Base-by-base conservation (phyloP, 2,888 invertebrate species). In the Atherix ibis region DNA sequence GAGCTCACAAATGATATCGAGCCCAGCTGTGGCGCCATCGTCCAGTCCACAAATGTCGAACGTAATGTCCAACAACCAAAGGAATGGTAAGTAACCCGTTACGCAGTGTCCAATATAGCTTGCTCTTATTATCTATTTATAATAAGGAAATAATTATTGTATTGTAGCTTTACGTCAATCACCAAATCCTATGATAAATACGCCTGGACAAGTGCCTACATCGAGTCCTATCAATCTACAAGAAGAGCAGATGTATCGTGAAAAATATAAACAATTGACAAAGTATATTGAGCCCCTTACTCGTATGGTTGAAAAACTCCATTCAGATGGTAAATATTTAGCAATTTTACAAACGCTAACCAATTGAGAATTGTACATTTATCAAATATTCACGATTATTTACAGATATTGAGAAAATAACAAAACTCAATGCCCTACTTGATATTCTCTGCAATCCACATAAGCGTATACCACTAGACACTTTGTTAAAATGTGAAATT, bases 271-370 rank as follows among this genome's bases (percentile, higher is more conserved):
- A 18, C 88, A 92, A 52, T 68, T 95, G 18, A 85, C 84, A 47
- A 89, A 88, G 61, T 95, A 89, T 54, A 88, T 94, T 44, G 94
- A 92, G 49, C 91, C 94, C 1, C 63, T 95, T 16, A 69, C 85
- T 30, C 71, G 85, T 41, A 89, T 92, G 83, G 87, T 95, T 44
- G 77, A 83, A 34, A 71, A 79, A 50, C 81, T 82, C 66, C 81
- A 83, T 51, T 82, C 76, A 53, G 87, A 87, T 55, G 84, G 84
- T 42, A 71, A 69, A 48, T 66, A 12, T 24, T 18, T 14, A 4
- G 10, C 12, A n/a, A 19, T 30, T 27, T 13, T 10, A 17, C 6
- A 8, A 9, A 18, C 9, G 18, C 8, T 18, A 25, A 8, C 10
- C 6, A 22, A 8, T 22, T 6, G 22, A 22, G 10, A 10, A 8